These are phyloP conservation scores for Corythornis madagascariensis DNA, from an alignment of 2,113 vertebrate species.

Conservation along the genomic window DNA sequence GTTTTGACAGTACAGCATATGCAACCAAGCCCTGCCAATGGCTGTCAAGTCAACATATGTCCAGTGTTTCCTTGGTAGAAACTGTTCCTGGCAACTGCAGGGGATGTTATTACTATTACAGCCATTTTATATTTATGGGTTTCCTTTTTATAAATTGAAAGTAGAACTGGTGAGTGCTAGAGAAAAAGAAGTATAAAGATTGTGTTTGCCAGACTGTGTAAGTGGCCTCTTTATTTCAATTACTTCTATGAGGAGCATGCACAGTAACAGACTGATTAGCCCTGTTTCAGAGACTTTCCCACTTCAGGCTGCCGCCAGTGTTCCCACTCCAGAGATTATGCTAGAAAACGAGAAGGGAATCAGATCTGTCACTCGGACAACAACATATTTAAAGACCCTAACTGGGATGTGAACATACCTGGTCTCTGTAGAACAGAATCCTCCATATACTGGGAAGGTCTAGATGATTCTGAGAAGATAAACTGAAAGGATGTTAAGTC, in stretches of 20 bases:
- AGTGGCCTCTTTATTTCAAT: not conserved
- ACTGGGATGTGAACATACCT: not conserved
- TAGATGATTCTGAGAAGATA: not conserved
- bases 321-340: not conserved
- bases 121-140: not conserved
- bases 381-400: not conserved
- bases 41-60: constrained; percentile 18
- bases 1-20: constrained; percentile 20
- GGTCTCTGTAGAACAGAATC: not conserved
- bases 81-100: constrained; percentile 12
- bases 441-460: not conserved
- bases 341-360: not conserved
- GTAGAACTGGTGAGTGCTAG: not conserved
- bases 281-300: not conserved
- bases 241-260: not conserved
- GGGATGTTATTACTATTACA: not conserved
- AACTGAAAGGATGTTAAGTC: not conserved
- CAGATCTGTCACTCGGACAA: not conserved
- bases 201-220: not conserved
- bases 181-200: not conserved
- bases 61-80: constrained; percentile 6
- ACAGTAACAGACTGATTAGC: not conserved
- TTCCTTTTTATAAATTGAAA: not conserved
- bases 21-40: constrained; percentile 14
- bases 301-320: not conserved